A percentile compares a stretch with the other conserved stretches of the same genome.
Conservation (phyloP, 2,888 invertebrate species). For the Pimpla rufipes region DNA sequence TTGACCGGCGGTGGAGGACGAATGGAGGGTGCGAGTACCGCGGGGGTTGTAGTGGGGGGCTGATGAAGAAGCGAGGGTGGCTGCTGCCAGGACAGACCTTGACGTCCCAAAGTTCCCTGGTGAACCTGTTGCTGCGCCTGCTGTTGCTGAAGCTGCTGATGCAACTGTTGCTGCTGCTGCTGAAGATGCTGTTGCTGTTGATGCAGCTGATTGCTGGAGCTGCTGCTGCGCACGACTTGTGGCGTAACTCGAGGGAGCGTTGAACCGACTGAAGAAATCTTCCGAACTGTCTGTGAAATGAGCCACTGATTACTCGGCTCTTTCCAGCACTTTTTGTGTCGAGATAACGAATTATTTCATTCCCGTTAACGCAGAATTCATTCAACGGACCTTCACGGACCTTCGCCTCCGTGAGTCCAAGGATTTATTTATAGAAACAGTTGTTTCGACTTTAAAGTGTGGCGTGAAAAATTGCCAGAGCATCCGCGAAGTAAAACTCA, state of each 20-base stretch:
- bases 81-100: conserved; percentile 85
- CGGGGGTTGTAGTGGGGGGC: conserved; percentile 80
- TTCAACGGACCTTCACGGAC: not conserved
- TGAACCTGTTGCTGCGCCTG: conserved; percentile 77
- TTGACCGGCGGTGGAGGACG: conserved; percentile 84
- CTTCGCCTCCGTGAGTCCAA: not conserved
- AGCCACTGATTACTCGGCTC: conserved; percentile 84
- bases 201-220: conserved; percentile 75
- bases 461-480: not conserved
- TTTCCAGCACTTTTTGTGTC: conserved; percentile 51
- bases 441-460: not conserved
- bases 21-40: conserved; percentile 80
- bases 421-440: not conserved
- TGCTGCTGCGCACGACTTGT: conserved; percentile 82
- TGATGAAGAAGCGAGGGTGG: conserved; percentile 85
- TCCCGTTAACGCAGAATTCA: not conserved
- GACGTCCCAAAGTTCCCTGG: conserved; percentile 82
- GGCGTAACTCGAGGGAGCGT: conserved; percentile 85
- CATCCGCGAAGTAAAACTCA: not conserved
- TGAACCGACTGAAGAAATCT: conserved; percentile 86
- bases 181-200: conserved; percentile 74
- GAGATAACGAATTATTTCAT: not conserved
- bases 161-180: conserved; percentile 71
- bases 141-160: conserved; percentile 64
- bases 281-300: conserved; percentile 88